These are phyloP conservation scores for Agrotis exclamationis DNA, from an alignment of 2,888 invertebrate species.

Conservation along the genomic window DNA sequence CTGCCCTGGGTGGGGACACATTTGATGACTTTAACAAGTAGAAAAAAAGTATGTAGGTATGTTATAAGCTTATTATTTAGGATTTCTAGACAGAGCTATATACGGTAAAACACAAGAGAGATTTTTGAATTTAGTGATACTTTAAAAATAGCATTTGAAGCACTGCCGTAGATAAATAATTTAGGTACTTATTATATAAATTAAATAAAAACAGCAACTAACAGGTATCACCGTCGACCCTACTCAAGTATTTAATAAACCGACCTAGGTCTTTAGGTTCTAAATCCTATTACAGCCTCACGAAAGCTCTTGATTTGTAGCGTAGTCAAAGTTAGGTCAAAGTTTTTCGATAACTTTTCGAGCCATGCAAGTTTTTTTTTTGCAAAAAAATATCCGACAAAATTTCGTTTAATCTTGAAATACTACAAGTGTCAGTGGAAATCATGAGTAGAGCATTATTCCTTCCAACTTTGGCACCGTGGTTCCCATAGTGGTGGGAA, in stretches of 20 bases:
- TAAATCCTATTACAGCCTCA: constrained; percentile 31
- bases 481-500: no score
- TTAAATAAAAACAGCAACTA: constrained; percentile 25
- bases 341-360: constrained; percentile 23
- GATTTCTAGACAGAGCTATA: not conserved
- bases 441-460: not conserved
- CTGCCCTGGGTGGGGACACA: no score
- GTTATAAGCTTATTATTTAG: no score
- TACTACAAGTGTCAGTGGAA: no score
- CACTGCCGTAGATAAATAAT: constrained; percentile 34
- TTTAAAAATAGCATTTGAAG: constrained; percentile 13
- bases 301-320: constrained; percentile 45
- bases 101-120: no score
- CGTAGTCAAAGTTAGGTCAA: constrained; percentile 14
- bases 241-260: constrained; percentile 45
- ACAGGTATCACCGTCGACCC: constrained; percentile 25
- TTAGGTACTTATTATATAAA: not conserved
- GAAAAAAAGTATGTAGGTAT: no score
- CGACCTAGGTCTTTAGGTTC: not conserved
- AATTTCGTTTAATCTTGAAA: no score
- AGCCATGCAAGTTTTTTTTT: no score
- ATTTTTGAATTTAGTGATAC: not conserved
- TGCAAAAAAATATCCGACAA: no score
- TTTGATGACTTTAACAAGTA: no score
- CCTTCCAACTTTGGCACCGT: not conserved